phyloP scores from a whole-genome alignment of 2,113 vertebrate species.

The Zapus hudsonius region DNA sequence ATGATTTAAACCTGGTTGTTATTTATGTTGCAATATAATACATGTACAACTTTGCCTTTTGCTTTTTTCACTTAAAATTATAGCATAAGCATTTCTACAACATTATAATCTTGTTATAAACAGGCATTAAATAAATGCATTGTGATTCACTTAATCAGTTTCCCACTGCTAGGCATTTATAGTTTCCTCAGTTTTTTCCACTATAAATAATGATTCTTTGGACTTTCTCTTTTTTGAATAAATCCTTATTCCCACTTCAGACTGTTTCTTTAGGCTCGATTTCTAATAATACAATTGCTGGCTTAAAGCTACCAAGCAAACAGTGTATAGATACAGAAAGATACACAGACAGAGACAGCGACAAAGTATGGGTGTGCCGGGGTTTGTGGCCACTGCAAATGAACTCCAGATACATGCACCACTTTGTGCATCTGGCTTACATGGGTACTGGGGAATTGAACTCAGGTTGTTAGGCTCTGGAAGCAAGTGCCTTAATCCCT shows the following conservation, averaged over 20 bases:
- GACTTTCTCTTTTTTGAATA: not conserved
- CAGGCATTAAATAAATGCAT: constrained; percentile 55
- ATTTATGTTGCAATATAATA: constrained; percentile 38
- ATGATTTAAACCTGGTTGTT: constrained; percentile 58
- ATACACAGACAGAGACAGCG: too few species aligned
- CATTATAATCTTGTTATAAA: constrained; percentile 65
- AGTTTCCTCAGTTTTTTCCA: constrained; percentile 54
- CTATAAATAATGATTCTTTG: constrained; percentile 58
- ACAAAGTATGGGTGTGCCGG: too few species aligned
- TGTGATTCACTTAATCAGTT: constrained; percentile 73
- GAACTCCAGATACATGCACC: too few species aligned
- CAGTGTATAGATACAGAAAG: too few species aligned
- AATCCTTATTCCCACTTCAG: constrained; percentile 45
- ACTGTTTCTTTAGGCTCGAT: constrained; percentile 41
- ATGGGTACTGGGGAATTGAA: too few species aligned
- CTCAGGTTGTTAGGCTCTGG: too few species aligned
- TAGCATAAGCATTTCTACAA: constrained; percentile 49
- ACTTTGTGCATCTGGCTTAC: too few species aligned
- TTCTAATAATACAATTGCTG: constrained; percentile 44
- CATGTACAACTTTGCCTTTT: constrained; percentile 51
- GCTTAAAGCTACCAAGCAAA: not conserved
- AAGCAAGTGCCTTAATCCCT: too few species aligned
- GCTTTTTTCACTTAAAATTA: constrained; percentile 64
- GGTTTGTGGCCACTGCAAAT: too few species aligned
- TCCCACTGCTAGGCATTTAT: constrained; percentile 68